phyloP scores from a whole-genome alignment of 2,797 vertebrate genomes.

The Fratercula arctica region DNA sequence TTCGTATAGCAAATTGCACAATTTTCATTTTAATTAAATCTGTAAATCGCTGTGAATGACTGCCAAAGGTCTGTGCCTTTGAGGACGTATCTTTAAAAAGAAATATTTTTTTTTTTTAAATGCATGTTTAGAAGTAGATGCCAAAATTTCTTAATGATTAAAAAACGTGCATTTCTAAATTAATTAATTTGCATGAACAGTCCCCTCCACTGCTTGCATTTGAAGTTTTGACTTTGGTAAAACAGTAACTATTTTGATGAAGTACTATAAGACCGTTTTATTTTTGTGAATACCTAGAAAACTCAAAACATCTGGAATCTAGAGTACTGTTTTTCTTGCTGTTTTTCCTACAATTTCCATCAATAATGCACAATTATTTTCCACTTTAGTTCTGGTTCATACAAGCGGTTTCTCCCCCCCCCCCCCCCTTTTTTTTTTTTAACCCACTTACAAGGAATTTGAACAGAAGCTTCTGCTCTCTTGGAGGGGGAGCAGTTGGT shows the following conservation, averaged over 20 bases:
- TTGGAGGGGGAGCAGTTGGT: neutral
- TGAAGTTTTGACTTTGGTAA: neutral
- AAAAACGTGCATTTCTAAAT: neutral
- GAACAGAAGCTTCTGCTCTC: neutral
- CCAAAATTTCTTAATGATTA: neutral
- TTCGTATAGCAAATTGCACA: neutral
- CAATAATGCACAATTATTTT: conserved; percentile 9
- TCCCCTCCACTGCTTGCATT: neutral
- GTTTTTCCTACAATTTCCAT: neutral
- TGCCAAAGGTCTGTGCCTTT: neutral
- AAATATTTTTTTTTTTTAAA: neutral
- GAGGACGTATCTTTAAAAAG: neutral
- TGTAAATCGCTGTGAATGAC: neutral
- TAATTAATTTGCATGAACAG: neutral
- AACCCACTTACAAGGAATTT: neutral
- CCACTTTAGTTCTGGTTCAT: neutral
- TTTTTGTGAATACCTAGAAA: conserved; percentile 8
- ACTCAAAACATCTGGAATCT: conserved; percentile 17
- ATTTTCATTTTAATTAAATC: neutral
- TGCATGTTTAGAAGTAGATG: neutral
- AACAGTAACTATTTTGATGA: neutral
- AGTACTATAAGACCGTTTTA: neutral
- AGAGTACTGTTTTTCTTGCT: neutral
- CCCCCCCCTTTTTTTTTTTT: neutral
- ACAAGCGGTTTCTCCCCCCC: neutral